phyloP scores from a whole-genome alignment of 2,797 vertebrate species.

The Lagorchestes hirsutus region DNA sequence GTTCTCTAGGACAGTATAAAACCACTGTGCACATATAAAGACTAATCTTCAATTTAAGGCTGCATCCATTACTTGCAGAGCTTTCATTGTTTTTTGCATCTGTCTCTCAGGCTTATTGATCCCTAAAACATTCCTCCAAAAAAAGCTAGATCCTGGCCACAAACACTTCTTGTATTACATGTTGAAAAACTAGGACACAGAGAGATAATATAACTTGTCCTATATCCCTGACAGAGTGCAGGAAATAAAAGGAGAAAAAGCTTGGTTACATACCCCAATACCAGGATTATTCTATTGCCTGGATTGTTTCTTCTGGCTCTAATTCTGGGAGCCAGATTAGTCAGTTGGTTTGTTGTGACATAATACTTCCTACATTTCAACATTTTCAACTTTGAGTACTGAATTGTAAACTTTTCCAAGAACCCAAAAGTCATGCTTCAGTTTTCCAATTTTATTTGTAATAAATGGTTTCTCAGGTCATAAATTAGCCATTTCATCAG shows the following conservation, averaged over 20 bases:
- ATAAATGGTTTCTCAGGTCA: conserved; percentile 70
- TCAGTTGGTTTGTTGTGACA: conserved; percentile 54
- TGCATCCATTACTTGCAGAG: not conserved
- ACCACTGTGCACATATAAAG: not conserved
- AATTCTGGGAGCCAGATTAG: conserved; percentile 59
- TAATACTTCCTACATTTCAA: conserved; percentile 70
- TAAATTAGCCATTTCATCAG: conserved; percentile 77
- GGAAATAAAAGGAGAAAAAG: conserved; percentile 35
- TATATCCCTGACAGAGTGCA: not conserved
- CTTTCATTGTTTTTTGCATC: not conserved
- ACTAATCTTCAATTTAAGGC: not conserved
- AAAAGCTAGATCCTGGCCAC: not conserved
- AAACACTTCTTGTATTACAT: not conserved
- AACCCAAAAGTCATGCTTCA: conserved; percentile 61
- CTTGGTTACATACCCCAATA: not conserved
- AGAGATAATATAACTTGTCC: not conserved
- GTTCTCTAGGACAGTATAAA: not conserved
- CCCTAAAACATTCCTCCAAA: not conserved
- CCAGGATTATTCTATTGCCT: conserved; percentile 50
- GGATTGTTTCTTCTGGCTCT: conserved; percentile 53
- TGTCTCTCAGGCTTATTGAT: not conserved
- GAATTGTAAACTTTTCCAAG: conserved; percentile 72
- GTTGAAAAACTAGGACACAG: not conserved
- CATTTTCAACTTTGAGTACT: conserved; percentile 56
- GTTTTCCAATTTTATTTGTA: conserved; percentile 74